Conservation (phyloP, 2,797 vertebrate genomes). For the Poecilia gillii region DNA sequence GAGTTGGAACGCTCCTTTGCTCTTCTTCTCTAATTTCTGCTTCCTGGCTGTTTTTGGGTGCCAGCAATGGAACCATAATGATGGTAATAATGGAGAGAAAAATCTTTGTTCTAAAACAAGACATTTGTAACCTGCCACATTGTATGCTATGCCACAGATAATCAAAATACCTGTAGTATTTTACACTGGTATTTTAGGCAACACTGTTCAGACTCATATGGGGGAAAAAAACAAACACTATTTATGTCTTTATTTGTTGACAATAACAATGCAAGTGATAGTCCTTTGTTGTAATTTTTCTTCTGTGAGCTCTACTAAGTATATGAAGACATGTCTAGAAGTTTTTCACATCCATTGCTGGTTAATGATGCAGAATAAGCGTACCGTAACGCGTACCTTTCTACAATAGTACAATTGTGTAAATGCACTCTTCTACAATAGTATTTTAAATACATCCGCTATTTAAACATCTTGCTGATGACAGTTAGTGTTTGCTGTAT, state of each 20-base stretch:
- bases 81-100: neutral
- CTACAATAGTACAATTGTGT: no score
- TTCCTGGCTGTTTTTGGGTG: slow-evolving; percentile 13
- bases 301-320: no score
- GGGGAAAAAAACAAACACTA: no score
- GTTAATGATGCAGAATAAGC: no score
- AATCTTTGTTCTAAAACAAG: neutral
- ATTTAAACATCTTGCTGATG: neutral
- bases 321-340: no score
- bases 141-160: neutral
- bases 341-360: no score
- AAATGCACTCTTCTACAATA: neutral
- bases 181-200: neutral
- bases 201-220: neutral
- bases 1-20: neutral
- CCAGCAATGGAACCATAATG: slow-evolving; percentile 7
- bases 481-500: neutral
- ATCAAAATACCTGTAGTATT: neutral
- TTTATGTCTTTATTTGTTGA: no score
- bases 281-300: no score
- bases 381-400: no score
- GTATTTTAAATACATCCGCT: neutral
- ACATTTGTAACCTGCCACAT: neutral
- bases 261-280: no score
- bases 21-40: slow-evolving; percentile 21